Conservation (phyloP, 1,140 invertebrate species). For the Aphaenogaster rudis region DNA sequence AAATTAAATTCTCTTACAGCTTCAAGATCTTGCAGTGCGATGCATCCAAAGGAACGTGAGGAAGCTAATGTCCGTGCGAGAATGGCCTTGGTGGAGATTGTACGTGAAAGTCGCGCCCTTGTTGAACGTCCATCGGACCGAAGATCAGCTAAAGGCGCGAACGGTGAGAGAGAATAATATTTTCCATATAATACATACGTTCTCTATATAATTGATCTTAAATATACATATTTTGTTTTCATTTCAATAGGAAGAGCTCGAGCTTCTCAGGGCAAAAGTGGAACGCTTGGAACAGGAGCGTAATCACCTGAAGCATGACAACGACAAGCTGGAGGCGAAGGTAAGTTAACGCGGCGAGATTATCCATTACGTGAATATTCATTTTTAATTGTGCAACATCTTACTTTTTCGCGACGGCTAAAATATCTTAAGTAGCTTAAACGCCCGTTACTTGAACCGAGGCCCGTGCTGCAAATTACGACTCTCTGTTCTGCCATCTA, state of each 20-base stretch:
- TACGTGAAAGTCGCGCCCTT: conserved; percentile 96
- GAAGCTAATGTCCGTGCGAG: conserved; percentile 95
- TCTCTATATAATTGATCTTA: conserved; percentile 15
- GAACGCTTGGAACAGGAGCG: conserved; percentile 96
- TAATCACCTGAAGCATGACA: conserved; percentile 94
- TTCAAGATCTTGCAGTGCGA: conserved; percentile 95
- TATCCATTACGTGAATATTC: background rate
- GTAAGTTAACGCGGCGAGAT: conserved; percentile 88
- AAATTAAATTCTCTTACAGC: conserved; percentile 82
- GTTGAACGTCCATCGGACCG: conserved; percentile 96
- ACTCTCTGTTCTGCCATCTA: conserved; percentile 14
- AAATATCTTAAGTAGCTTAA: background rate
- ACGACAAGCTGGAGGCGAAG: conserved; percentile 96
- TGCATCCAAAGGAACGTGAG: conserved; percentile 97
- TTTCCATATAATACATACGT: background rate
- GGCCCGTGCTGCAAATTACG: background rate
- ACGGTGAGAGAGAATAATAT: conserved; percentile 88
- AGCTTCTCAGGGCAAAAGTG: conserved; percentile 92
- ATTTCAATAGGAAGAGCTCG: conserved; percentile 92
- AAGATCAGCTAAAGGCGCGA: conserved; percentile 94
- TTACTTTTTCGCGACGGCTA: background rate
- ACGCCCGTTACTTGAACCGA: conserved; percentile 12
- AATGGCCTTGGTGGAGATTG: conserved; percentile 98
- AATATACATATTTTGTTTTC: conserved; percentile 8
- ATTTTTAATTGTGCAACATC: background rate